Evolutionary conservation across 2,113 vertebrate genomes (phyloP).

Genomic region (Ariopsis seemanni): DNA sequence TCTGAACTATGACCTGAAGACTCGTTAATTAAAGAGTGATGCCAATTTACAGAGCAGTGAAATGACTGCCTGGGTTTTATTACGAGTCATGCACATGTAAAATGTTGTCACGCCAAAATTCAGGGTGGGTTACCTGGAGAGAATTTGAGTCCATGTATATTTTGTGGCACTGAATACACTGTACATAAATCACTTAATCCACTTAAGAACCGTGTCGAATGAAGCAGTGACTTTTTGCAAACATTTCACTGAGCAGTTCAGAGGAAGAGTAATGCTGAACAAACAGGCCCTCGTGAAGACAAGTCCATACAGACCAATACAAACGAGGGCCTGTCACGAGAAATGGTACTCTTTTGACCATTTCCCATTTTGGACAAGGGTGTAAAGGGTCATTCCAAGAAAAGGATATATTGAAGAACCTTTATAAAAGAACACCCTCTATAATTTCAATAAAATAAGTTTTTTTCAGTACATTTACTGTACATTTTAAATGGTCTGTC

Average conservation of each 20-base stretch:
- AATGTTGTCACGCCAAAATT: not conserved
- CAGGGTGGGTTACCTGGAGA: not conserved
- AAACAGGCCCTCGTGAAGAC: slow-evolving; percentile 49
- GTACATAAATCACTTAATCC: slow-evolving; percentile 18
- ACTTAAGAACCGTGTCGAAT: slow-evolving; percentile 22
- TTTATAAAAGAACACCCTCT: not conserved
- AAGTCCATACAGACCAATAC: slow-evolving; percentile 22
- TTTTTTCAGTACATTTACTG: not conserved
- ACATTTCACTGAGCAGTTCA: slow-evolving; percentile 27
- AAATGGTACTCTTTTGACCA: not conserved
- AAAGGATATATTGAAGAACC: not conserved
- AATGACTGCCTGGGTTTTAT: slow-evolving; percentile 15
- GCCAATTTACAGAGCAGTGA: slow-evolving; percentile 24
- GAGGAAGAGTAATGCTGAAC: slow-evolving; percentile 40
- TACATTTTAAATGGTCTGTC: not conserved
- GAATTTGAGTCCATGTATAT: not conserved
- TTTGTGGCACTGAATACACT: slow-evolving; percentile 15
- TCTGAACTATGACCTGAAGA: slow-evolving; percentile 37
- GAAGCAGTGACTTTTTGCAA: slow-evolving; percentile 34
- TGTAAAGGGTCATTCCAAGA: not conserved
- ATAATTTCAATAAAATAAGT: not conserved
- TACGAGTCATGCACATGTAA: not conserved
- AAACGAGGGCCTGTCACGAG: slow-evolving; percentile 5
- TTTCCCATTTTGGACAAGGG: not conserved
- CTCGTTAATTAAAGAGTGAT: slow-evolving; percentile 45